Evolutionary conservation across 1,140 invertebrate species (phyloP).

Genomic region (Plutomurus gul): DNA sequence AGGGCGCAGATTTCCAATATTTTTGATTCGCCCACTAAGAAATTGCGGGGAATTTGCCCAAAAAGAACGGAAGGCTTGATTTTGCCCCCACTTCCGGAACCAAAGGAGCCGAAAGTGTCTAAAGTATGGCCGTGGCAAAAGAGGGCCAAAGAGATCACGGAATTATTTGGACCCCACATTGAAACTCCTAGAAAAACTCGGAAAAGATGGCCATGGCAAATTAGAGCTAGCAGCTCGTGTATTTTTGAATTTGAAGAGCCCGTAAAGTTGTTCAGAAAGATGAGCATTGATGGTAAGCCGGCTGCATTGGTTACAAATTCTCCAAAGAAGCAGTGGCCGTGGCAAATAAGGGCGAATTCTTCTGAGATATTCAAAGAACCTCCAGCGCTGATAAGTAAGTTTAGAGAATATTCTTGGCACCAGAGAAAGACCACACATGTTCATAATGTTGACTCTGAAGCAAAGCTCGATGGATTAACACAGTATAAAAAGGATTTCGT

Average conservation of each 20-base stretch:
- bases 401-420: not conserved
- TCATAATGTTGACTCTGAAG: not conserved
- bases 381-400: not conserved
- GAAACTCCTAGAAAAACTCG: not conserved
- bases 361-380: not conserved
- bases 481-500: constrained; percentile 9
- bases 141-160: no score
- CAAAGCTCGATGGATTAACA: not conserved
- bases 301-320: no score
- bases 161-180: not conserved
- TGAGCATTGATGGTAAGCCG: no score
- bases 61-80: no score
- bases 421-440: not conserved
- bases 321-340: not conserved
- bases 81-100: no score
- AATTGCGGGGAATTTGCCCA: not conserved
- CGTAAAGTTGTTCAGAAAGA: no score
- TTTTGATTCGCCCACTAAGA: not conserved
- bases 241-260: not conserved
- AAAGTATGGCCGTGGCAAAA: no score
- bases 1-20: not conserved
- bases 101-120: not conserved
- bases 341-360: not conserved
- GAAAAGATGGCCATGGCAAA: not conserved
- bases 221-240: not conserved